phyloP scores from a whole-genome alignment of 2,888 invertebrate species.

The Yponomeuta plumbellus region DNA sequence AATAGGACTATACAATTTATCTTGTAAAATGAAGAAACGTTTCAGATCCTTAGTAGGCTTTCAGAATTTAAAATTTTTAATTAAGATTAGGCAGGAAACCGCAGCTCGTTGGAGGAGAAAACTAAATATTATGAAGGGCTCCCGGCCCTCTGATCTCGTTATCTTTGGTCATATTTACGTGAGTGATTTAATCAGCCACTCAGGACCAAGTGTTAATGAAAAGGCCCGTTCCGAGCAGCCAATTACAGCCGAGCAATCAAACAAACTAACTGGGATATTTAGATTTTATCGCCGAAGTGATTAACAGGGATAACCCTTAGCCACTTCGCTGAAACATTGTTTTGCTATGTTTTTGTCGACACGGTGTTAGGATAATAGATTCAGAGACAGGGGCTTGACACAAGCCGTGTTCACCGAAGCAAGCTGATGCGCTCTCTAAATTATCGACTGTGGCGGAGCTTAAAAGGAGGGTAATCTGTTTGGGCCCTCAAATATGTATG shows the following conservation, averaged over 20 bases:
- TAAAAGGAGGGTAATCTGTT: too few species aligned
- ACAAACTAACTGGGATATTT: constrained; percentile 1
- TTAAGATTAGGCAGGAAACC: background rate
- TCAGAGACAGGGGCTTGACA: background rate
- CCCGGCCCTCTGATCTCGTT: background rate
- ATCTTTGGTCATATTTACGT: background rate
- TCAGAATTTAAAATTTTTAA: constrained; percentile 2
- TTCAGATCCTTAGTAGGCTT: constrained; percentile 2
- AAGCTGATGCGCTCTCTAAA: background rate
- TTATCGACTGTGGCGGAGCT: background rate
- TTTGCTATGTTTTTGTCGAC: background rate
- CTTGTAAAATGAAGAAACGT: constrained; percentile 8
- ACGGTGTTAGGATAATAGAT: background rate
- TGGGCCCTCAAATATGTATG: too few species aligned
- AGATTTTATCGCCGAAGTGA: background rate
- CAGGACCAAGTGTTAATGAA: background rate
- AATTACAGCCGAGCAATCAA: background rate
- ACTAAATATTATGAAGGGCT: background rate
- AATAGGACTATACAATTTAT: constrained; percentile 5
- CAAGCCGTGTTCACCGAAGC: background rate
- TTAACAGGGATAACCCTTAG: background rate
- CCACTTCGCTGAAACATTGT: background rate
- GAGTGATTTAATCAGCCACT: background rate
- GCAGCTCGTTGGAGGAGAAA: constrained; percentile 7
- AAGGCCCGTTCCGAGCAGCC: background rate